phyloP scores from a whole-genome alignment of 1,140 invertebrate genomes.

The Drosophila nigrodunni region DNA sequence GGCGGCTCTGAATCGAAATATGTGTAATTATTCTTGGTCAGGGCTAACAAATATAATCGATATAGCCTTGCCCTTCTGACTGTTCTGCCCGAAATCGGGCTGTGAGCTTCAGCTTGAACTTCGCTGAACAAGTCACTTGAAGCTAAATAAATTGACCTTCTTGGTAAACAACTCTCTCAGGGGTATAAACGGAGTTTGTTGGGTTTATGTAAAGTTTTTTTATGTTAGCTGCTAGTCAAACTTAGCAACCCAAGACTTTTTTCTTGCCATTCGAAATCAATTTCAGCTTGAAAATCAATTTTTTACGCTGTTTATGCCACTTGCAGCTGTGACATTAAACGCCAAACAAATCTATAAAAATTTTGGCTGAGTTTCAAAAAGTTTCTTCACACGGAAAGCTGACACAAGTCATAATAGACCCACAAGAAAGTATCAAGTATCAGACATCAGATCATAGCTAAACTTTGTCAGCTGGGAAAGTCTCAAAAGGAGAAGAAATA shows the following conservation, averaged over 20 bases:
- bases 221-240: no score
- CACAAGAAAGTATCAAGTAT: constrained; percentile 2
- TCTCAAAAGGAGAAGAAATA: background rate
- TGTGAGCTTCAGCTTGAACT: background rate
- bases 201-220: no score
- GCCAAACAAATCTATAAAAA: background rate
- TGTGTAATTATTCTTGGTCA: background rate
- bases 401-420: constrained; percentile 9
- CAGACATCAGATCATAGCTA: background rate
- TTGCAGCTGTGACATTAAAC: background rate
- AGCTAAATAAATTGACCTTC: background rate
- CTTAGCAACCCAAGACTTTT: no score
- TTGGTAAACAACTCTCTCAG: no score
- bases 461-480: constrained; percentile 11
- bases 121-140: background rate
- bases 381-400: background rate
- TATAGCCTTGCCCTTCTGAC: background rate
- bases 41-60: background rate
- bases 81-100: background rate
- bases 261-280: no score
- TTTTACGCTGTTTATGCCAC: no score
- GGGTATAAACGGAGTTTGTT: no score
- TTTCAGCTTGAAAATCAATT: no score
- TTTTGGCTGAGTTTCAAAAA: constrained; percentile 26
- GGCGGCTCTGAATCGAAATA: background rate